phyloP scores from a whole-genome alignment of 2,113 vertebrate species.

The Onychostoma macrolepis region DNA sequence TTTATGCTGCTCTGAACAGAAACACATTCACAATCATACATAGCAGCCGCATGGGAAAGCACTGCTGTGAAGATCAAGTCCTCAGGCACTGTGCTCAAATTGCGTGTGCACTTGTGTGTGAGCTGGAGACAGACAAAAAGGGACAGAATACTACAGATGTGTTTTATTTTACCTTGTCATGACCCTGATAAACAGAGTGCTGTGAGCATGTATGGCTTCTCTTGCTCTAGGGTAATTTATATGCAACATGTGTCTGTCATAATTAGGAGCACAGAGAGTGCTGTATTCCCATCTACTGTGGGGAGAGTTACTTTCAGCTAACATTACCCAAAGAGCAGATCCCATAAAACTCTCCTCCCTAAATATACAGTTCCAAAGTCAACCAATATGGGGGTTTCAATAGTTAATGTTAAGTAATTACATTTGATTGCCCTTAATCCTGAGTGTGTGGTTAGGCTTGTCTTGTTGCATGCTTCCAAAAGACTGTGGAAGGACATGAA shows the following conservation, averaged over 20 bases:
- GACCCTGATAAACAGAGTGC: constrained; percentile 11
- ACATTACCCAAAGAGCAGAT: background rate
- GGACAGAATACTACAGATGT: background rate
- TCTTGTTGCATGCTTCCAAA: background rate
- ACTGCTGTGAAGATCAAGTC: background rate
- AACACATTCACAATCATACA: background rate
- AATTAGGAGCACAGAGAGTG: constrained; percentile 18
- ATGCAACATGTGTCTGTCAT: constrained; percentile 2
- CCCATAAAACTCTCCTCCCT: background rate
- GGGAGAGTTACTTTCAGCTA: constrained; percentile 5
- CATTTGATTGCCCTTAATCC: background rate
- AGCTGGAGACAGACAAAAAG: background rate
- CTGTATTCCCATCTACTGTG: background rate
- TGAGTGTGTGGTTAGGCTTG: background rate
- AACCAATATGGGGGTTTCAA: background rate
- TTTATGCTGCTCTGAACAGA: background rate
- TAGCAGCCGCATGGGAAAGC: background rate
- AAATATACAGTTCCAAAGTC: background rate
- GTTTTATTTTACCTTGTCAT: constrained; percentile 21
- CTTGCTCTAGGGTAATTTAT: background rate
- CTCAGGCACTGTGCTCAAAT: background rate
- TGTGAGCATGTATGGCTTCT: background rate
- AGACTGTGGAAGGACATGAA: background rate
- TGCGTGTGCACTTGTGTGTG: background rate
- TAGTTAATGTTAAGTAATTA: background rate